Evolutionary conservation across 1,140 invertebrate genomes (phyloP).

Genomic region (Orius insidiosus): DNA sequence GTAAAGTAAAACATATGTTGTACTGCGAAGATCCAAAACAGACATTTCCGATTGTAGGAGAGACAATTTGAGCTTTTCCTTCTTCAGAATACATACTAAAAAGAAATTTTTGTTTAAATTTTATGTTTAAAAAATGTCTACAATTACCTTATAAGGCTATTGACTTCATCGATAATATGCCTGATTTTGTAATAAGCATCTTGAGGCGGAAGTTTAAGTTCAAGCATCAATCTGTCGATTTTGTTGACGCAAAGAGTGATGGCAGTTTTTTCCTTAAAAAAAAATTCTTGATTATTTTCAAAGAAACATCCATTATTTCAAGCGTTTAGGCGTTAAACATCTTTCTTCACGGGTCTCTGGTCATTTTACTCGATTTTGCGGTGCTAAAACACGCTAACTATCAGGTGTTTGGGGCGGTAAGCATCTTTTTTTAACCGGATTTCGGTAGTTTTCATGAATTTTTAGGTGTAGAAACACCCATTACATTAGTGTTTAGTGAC

Average conservation of each 20-base stretch:
- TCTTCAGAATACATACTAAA: slow-evolving; percentile 53
- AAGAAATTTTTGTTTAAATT: too few species aligned
- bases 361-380: too few species aligned
- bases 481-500: too few species aligned
- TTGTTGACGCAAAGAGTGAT: slow-evolving; percentile 98
- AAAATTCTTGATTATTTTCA: slow-evolving; percentile 1
- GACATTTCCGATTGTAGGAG: slow-evolving; percentile 82
- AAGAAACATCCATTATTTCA: too few species aligned
- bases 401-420: too few species aligned
- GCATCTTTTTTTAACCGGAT: too few species aligned
- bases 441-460: too few species aligned
- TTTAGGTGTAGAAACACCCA: too few species aligned
- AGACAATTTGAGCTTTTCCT: slow-evolving; percentile 51
- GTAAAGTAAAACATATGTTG: slow-evolving; percentile 90
- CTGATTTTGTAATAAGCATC: slow-evolving; percentile 98
- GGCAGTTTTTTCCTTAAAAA: slow-evolving; percentile 60
- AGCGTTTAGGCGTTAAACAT: too few species aligned
- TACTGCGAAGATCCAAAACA: slow-evolving; percentile 97
- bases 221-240: slow-evolving; percentile 87
- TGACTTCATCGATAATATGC: slow-evolving; percentile 96
- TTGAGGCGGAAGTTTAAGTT: slow-evolving; percentile 91
- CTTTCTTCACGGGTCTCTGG: too few species aligned
- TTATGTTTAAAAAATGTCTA: too few species aligned
- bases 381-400: too few species aligned
- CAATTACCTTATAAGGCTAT: slow-evolving; percentile 64